Evolutionary conservation across 2,797 vertebrate genomes (phyloP).

Genomic region (Pangasius macronema): DNA sequence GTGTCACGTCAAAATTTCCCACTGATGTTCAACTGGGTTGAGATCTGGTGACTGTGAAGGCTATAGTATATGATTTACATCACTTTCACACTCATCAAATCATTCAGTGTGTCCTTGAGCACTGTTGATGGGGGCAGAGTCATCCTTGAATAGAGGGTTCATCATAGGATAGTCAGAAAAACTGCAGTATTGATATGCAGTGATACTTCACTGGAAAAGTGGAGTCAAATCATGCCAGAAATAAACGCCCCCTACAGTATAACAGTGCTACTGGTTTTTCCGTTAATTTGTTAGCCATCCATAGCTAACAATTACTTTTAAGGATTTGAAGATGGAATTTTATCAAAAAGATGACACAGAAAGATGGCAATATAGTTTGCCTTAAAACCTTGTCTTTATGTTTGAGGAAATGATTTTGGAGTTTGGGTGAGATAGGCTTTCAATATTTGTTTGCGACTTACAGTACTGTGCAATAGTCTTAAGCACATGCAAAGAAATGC

Average conservation of each 20-base stretch:
- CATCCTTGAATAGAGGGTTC: background rate
- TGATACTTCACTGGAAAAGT: background rate
- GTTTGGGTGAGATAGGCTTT: background rate
- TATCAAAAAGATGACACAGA: background rate
- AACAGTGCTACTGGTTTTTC: background rate
- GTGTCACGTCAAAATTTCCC: background rate
- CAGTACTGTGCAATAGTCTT: too few relatives aligned
- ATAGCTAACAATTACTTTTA: background rate
- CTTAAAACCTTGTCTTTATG: background rate
- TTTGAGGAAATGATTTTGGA: background rate
- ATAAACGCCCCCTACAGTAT: background rate
- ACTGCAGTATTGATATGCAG: background rate
- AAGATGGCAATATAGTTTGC: background rate
- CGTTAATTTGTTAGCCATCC: background rate
- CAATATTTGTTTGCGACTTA: background rate
- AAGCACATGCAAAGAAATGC: too few relatives aligned
- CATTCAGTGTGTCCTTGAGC: background rate
- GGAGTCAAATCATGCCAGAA: background rate
- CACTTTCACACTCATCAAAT: background rate
- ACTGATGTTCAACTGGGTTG: background rate
- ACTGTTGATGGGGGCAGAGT: background rate
- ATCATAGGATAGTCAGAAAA: background rate
- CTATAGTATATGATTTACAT: background rate
- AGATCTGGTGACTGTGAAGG: background rate
- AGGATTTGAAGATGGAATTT: background rate